phyloP scores from a whole-genome alignment of 1,140 invertebrate species.

The Drosophila kepulauana region DNA sequence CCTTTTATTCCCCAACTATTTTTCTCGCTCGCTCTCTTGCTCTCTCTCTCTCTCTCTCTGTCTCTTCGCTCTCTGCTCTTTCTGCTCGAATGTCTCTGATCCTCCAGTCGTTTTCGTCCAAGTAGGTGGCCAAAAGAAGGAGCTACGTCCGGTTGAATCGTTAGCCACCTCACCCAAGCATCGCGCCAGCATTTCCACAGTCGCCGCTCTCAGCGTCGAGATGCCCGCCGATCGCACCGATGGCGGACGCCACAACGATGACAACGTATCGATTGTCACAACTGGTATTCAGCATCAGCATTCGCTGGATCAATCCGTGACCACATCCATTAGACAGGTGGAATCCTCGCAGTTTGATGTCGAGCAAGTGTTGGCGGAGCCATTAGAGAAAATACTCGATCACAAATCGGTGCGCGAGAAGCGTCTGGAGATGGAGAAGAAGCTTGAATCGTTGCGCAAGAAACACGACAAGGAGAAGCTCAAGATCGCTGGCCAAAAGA shows the following conservation, averaged over 20 bases:
- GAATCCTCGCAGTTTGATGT: conserved; percentile 84
- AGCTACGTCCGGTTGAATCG: conserved; percentile 76
- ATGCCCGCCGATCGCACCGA: conserved; percentile 56
- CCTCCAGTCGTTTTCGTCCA: conserved; percentile 84
- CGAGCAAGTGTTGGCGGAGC: conserved; percentile 90
- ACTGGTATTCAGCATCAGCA: conserved; percentile 79
- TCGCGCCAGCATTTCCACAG: conserved; percentile 82
- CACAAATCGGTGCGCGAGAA: conserved; percentile 94
- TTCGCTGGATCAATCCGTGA: conserved; percentile 74
- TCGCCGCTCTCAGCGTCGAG: conserved; percentile 75
- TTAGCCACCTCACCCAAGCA: conserved; percentile 84
- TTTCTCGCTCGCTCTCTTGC: conserved; percentile 2
- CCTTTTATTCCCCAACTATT: background rate
- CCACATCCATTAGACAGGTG: conserved; percentile 74
- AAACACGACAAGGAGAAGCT: conserved; percentile 94
- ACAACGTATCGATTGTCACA: conserved; percentile 43
- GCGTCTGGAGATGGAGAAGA: conserved; percentile 93
- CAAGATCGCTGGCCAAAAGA: conserved; percentile 87
- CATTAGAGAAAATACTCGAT: conserved; percentile 92
- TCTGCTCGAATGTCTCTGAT: conserved; percentile 68
- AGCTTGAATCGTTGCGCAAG: conserved; percentile 92
- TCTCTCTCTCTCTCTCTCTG: conserved; percentile 2
- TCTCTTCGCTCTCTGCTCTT: background rate
- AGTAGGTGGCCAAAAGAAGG: conserved; percentile 85
- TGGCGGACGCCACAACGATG: conserved; percentile 49